These are phyloP conservation scores for Remorina albescens DNA, from an alignment of 2,797 vertebrate species.

Conservation along the genomic window DNA sequence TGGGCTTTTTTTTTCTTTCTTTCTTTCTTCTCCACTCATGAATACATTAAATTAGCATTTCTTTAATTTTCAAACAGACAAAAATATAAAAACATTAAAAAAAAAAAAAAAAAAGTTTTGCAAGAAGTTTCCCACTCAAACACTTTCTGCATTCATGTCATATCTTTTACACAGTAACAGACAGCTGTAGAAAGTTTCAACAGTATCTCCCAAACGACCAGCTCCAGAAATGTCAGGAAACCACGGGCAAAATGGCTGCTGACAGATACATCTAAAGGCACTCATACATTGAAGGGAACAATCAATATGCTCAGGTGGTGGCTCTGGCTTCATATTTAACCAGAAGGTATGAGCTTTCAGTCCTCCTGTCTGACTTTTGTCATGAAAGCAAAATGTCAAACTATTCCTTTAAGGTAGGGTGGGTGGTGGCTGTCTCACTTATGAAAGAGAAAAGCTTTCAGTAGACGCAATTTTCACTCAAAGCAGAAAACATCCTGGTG, in stretches of 20 bases:
- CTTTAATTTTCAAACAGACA: not conserved
- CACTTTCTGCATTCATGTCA: not conserved
- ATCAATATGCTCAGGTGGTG: not conserved
- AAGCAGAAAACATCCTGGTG: not conserved
- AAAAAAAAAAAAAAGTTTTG: not conserved
- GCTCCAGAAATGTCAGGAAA: not conserved
- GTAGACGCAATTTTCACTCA: conserved; percentile 1
- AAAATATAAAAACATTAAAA: too few relatives aligned
- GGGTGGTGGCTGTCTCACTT: not conserved
- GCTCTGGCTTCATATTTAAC: not conserved
- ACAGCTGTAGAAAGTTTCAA: not conserved
- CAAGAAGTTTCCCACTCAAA: not conserved
- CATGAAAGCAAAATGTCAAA: not conserved
- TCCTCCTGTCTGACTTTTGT: not conserved
- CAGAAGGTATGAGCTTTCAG: not conserved
- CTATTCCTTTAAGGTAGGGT: not conserved
- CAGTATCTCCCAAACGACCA: not conserved
- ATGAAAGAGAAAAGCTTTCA: not conserved
- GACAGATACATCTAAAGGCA: not conserved
- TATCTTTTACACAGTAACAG: not conserved
- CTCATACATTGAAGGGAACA: not conserved
- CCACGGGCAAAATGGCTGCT: not conserved
- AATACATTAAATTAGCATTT: not conserved
- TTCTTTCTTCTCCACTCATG: not conserved
- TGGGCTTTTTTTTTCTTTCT: not conserved